Evolutionary conservation across 2,113 vertebrate genomes (phyloP).

Genomic region (Cathartes aura): DNA sequence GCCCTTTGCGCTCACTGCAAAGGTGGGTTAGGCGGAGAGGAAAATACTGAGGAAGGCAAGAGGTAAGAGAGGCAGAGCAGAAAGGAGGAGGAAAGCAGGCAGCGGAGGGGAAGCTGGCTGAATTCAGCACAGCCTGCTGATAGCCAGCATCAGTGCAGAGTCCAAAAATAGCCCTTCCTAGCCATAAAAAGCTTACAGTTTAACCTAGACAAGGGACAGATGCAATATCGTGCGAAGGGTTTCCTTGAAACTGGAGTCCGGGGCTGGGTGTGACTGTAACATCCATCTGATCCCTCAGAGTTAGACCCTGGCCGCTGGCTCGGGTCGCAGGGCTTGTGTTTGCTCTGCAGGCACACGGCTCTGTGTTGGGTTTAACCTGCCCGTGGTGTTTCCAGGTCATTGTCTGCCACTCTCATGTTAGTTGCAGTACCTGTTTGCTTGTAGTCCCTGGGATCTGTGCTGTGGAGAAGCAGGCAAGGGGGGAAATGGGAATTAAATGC

Average conservation of each 20-base stretch:
- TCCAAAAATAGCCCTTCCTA: not conserved
- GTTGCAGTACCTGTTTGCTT: not conserved
- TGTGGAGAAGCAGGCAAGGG: not conserved
- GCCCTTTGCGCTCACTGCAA: not conserved
- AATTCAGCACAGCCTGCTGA: not conserved
- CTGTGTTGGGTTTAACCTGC: not conserved
- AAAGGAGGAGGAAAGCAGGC: not conserved
- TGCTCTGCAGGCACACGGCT: rapidly evolving
- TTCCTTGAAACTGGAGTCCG: not conserved
- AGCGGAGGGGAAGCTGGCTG: not conserved
- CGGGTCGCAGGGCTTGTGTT: not conserved
- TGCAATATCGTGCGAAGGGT: not conserved
- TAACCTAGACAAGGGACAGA: not conserved
- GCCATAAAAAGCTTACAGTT: not conserved
- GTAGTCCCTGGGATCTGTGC: not conserved
- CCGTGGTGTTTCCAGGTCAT: not conserved
- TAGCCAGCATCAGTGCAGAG: not conserved
- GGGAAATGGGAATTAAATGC: not conserved
- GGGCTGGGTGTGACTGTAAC: not conserved
- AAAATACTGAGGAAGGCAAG: not conserved
- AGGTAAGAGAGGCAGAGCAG: not conserved
- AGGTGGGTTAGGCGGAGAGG: not conserved
- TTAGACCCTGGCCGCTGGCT: not conserved
- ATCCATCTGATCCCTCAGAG: rapidly evolving
- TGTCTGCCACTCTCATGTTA: rapidly evolving